Evolutionary conservation across 2,113 vertebrate species (phyloP).

Genomic region (Pomatorhinus ruficollis): DNA sequence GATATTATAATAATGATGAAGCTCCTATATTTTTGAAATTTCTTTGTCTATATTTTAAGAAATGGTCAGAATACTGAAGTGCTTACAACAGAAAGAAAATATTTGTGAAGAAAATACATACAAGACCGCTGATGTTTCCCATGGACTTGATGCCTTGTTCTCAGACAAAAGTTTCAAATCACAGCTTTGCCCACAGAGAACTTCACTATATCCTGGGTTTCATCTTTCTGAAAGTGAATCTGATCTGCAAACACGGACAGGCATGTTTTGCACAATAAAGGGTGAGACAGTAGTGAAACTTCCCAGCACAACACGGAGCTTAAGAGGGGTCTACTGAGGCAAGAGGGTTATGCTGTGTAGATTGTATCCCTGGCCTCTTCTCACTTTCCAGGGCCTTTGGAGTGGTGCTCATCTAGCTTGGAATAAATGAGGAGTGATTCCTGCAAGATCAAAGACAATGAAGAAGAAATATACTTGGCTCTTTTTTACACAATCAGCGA

Average conservation of each 20-base stretch:
- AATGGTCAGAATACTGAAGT: neutral
- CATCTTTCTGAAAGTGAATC: neutral
- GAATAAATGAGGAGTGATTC: neutral
- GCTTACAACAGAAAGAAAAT: neutral
- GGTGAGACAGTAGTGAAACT: neutral
- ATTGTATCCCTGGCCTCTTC: neutral
- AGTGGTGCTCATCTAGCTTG: neutral
- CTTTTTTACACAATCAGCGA: neutral
- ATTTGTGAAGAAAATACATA: neutral
- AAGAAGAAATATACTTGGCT: neutral
- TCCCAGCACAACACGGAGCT: neutral
- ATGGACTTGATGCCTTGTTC: neutral
- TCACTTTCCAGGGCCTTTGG: neutral
- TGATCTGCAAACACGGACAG: neutral
- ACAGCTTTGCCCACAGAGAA: neutral
- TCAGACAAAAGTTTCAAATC: neutral
- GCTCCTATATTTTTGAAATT: neutral
- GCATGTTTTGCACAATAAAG: neutral
- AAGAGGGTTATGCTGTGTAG: neutral
- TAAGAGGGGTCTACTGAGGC: neutral
- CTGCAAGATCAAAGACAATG: neutral
- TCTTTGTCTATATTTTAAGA: neutral
- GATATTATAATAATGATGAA: neutral
- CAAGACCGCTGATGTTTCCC: neutral
- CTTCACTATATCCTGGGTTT: neutral